phyloP scores from a whole-genome alignment of 2,888 invertebrate genomes.

The Gerosis bhagava region DNA sequence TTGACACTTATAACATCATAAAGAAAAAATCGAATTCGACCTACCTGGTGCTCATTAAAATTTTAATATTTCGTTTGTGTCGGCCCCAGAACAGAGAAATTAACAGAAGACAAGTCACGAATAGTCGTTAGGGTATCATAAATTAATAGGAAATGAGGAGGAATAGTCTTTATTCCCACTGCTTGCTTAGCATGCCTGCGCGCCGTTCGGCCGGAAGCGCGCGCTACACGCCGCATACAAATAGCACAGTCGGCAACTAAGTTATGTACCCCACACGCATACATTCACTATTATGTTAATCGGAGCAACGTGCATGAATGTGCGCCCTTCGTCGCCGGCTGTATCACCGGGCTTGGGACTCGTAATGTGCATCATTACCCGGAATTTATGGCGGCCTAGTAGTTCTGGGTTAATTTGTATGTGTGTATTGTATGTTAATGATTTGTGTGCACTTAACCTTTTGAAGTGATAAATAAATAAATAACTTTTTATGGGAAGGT shows the following conservation, averaged over 20 bases:
- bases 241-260: slow-evolving; percentile 26
- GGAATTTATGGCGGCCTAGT: slow-evolving; percentile 16
- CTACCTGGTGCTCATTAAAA: neutral
- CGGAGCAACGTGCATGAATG: slow-evolving; percentile 27
- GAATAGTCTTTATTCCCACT: slow-evolving; percentile 43
- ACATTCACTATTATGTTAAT: slow-evolving; percentile 25
- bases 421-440: too few relatives aligned
- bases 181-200: slow-evolving; percentile 45
- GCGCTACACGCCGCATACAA: slow-evolving; percentile 45
- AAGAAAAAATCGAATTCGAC: neutral
- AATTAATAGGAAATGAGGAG: slow-evolving; percentile 25
- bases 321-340: slow-evolving; percentile 17
- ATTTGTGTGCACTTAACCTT: too few relatives aligned
- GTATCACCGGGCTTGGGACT: slow-evolving; percentile 18
- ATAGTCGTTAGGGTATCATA: slow-evolving; percentile 23
- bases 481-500: too few relatives aligned
- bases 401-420: too few relatives aligned
- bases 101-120: slow-evolving; percentile 24
- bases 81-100: slow-evolving; percentile 5
- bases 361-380: slow-evolving; percentile 21
- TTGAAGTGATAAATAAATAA: too few relatives aligned
- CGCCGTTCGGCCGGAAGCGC: slow-evolving; percentile 49
- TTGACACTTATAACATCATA: too few relatives aligned
- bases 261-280: slow-evolving; percentile 18
- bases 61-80: neutral